Evolutionary conservation across 2,113 vertebrate species (phyloP), one percentile per base, ranked within the genome.

Genomic region (Hypomesus transpacificus): DNA sequence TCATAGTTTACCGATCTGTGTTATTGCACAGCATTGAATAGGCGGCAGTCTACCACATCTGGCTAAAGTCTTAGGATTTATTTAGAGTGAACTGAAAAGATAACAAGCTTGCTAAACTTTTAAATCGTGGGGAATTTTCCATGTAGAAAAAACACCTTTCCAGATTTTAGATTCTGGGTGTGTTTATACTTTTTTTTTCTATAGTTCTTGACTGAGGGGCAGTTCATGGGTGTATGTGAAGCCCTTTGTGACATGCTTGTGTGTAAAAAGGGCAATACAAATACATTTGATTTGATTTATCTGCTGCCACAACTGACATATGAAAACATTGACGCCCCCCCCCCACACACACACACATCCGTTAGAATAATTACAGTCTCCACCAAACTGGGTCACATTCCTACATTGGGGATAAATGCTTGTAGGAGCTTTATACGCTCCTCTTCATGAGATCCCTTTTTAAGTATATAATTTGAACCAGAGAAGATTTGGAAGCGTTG

Each of bases 401-500:
- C 66, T 17, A 31, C 52, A 8, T 14, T 20, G 22, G 53, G 34
- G 67, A 56, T 57, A 31, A 31, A 34, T 34, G 17, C 3, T 26
- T 34, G 18, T n/a, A 14, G 0, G 18, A 69, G 54, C 3, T 2
- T n/a, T 26, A 21, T 57, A 3, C 54, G 39, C 28, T 39, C n/a
- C 26, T 18, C 11, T 46, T n/a, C 20, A 21, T 21, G 26, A 59
- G 54, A 39, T 57, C 53, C 54, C 13, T 57, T 56, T 69, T 4
- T 21, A 59, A 46, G 54, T 34, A 21, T 46, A 22, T 53, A 6
- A 16, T 21, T 59, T 62, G 24, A 5, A 20, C 14, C 24, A 54
- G 50, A 53, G 2, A 13, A 64, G 58, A 56, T 75, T 68, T 68
- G 50, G 67, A 24, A 50, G 46, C n/a, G 34, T 26, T 20, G 31